Evolutionary conservation across 1,140 invertebrate species (phyloP), one percentile per base, ranked within the genome.

Genomic region (Trichomalopsis sarcophagae): DNA sequence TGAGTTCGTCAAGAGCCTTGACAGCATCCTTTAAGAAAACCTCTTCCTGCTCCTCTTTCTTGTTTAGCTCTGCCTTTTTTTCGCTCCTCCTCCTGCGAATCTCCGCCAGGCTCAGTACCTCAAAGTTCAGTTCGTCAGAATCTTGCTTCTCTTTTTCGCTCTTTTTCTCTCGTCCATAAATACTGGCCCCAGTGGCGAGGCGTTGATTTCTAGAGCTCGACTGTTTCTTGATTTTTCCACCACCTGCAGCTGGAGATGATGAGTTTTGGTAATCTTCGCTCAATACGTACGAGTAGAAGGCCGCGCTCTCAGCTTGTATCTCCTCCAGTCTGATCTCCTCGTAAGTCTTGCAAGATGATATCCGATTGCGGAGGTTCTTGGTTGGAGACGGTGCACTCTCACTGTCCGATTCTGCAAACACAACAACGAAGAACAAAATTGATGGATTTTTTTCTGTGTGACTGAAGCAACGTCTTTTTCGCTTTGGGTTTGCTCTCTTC

Each of bases 341-440:
- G 87, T 95, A 94, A 0, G 95, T 95, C 91, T 96, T 96, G 85
- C 94, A 94, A 87, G 93, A 92, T 5, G 94, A 89, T 55, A 91
- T 88, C 55, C 90, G 90, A 87, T 84, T 68, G n/a, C 81, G 80
- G 77, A 86, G 87, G 77, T 89, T 89, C 91, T 95, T 96, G 33
- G 91, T 93, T 40, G 95, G 95, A 36, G 95, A 95, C 17, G 95
- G 94, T 85, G 93, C 93, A 88, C 95, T 95, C 93, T 96, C 95
- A 91, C 94, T 95, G 93, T 96, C 95, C 86, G 95, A 96, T 90
- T 96, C 95, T 96, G 95, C 93, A 95, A 96, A 93, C 95, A 95
- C 93, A 71, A 95, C 94, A 95, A 71, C 91, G 91, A 93, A 88
- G 85, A 88, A 89, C 81, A 86, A 88, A 78, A 84, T 68, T 76